Evolutionary conservation across 2,888 invertebrate species (phyloP).

Genomic region (Eremobia ochroleuca): DNA sequence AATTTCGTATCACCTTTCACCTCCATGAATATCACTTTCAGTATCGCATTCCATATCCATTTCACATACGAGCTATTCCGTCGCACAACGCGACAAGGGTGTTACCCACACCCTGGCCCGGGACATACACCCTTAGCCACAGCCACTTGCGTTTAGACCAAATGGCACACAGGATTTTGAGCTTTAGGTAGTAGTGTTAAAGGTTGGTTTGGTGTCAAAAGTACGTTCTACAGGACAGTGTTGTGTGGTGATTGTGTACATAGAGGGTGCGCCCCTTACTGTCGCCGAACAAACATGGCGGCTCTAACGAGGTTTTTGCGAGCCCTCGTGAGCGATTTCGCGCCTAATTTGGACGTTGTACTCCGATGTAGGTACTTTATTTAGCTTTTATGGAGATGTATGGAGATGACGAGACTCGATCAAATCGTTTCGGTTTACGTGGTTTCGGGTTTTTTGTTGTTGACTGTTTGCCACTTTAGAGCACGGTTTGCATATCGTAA

Average conservation of each 20-base stretch:
- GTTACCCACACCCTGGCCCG: slow-evolving; percentile 86
- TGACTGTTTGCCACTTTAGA: slow-evolving; percentile 3
- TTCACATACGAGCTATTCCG: slow-evolving; percentile 87
- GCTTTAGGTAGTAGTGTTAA: slow-evolving; percentile 68
- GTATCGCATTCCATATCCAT: slow-evolving; percentile 88
- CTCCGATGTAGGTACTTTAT: slow-evolving; percentile 78
- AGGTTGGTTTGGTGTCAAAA: slow-evolving; percentile 47
- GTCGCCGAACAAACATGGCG: slow-evolving; percentile 90
- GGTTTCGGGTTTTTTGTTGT: slow-evolving; percentile 28
- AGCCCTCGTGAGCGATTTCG: slow-evolving; percentile 89
- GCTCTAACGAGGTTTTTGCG: slow-evolving; percentile 90
- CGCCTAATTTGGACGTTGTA: slow-evolving; percentile 88
- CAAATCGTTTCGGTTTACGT: slow-evolving; percentile 43
- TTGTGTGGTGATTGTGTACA: slow-evolving; percentile 82
- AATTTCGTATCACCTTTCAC: slow-evolving; percentile 31
- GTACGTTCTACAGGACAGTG: slow-evolving; percentile 70
- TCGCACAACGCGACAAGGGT: slow-evolving; percentile 88
- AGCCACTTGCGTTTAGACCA: slow-evolving; percentile 67
- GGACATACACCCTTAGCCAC: slow-evolving; percentile 84
- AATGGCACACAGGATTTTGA: slow-evolving; percentile 61
- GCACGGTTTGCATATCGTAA: slow-evolving; percentile 4
- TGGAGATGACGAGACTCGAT: slow-evolving; percentile 37
- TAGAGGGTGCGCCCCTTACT: slow-evolving; percentile 89
- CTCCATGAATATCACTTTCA: slow-evolving; percentile 82
- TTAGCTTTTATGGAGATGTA: slow-evolving; percentile 71